Percentiles rank a stretch among this genome's conserved stretches.
Conservation (phyloP, 2,888 invertebrate species). For the Tipula unca region DNA sequence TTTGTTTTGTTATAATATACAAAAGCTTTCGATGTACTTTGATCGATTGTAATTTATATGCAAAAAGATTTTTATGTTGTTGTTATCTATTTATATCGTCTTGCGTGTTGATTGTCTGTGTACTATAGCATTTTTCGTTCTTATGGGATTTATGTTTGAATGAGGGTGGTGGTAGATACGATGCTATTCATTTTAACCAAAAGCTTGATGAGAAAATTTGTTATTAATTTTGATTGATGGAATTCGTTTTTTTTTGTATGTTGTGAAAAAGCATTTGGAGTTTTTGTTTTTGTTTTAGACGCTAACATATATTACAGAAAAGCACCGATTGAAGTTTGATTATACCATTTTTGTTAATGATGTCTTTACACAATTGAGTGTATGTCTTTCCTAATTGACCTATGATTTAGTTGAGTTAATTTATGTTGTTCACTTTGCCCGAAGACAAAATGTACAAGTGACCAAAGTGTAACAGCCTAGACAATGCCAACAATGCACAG, state of each 20-base stretch:
- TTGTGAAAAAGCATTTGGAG: neutral
- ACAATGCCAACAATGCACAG: too few species aligned
- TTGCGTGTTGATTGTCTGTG: neutral
- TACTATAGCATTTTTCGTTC: neutral
- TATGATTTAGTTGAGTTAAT: neutral
- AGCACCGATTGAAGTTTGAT: neutral
- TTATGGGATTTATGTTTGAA: neutral
- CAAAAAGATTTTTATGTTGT: neutral
- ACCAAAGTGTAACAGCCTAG: too few species aligned
- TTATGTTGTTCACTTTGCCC: neutral
- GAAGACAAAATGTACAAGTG: too few species aligned
- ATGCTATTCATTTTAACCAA: neutral
- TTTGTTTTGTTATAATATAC: neutral
- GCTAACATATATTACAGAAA: neutral
- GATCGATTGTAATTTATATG: conserved; percentile 14
- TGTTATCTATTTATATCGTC: neutral
- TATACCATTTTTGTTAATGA: neutral
- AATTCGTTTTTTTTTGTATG: neutral
- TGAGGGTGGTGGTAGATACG: neutral
- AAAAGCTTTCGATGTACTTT: conserved; percentile 10
- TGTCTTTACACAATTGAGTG: neutral
- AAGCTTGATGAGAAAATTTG: neutral
- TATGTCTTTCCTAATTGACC: neutral
- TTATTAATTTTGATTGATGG: conserved; percentile 8
- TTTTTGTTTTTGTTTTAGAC: neutral